Conservation (phyloP, 2,113 vertebrate species). For the Typhlomys cinereus region DNA sequence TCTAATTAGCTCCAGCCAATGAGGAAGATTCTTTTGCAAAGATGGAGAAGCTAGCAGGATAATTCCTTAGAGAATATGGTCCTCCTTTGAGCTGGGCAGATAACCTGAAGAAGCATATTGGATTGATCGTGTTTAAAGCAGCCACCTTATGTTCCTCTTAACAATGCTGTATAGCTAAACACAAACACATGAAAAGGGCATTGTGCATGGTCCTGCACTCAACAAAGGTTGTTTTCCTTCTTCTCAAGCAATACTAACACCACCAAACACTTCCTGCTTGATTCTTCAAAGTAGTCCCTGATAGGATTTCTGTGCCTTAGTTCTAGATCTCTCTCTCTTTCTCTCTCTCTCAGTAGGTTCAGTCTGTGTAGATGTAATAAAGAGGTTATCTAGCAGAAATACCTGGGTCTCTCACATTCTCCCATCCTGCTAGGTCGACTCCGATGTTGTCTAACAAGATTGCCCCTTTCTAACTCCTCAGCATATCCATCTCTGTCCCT, state of each 20-base stretch:
- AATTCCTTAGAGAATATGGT: neutral
- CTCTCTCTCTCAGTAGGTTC: neutral
- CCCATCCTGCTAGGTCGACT: neutral
- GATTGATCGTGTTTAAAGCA: neutral
- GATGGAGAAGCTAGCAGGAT: neutral
- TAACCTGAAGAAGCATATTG: rapidly evolving
- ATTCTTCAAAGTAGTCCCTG: conserved; percentile 13
- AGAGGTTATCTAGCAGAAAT: neutral
- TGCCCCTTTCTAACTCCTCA: neutral
- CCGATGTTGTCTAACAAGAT: neutral
- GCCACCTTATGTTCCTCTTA: neutral
- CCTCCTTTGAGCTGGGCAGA: neutral
- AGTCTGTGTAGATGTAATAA: neutral
- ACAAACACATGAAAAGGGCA: neutral
- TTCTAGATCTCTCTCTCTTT: neutral
- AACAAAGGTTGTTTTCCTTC: neutral
- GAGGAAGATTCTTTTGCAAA: neutral
- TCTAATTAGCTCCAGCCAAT: neutral
- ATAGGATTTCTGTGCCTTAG: neutral
- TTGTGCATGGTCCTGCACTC: neutral
- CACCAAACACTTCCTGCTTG: neutral
- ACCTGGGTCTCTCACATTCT: neutral
- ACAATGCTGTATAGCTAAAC: neutral
- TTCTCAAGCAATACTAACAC: neutral
- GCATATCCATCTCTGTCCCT: too few species aligned